These are phyloP conservation scores for Glyphotaelius pellucidus DNA, from an alignment of 2,888 invertebrate genomes.

Conservation along the genomic window DNA sequence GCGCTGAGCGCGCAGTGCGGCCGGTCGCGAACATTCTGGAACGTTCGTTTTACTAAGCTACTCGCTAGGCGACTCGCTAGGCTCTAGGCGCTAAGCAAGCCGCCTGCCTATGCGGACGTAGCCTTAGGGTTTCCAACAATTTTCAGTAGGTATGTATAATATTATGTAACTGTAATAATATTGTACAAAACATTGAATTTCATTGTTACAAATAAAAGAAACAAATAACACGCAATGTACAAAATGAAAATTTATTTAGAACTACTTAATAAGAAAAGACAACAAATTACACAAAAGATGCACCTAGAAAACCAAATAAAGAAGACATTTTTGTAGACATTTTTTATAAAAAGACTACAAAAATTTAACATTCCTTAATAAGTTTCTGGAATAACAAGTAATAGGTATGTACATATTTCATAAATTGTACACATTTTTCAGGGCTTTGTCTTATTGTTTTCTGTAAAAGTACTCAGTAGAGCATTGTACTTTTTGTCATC, in stretches of 20 bases:
- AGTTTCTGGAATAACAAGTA: not conserved
- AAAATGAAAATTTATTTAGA: not conserved
- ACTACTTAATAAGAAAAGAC: not conserved
- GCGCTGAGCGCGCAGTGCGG: too few relatives aligned
- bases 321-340: not conserved
- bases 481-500: constrained; percentile 71
- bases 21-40: too few relatives aligned
- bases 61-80: too few relatives aligned
- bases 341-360: not conserved
- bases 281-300: not conserved
- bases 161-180: not conserved
- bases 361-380: not conserved
- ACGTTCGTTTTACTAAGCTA: too few relatives aligned
- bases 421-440: constrained; percentile 8
- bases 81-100: too few relatives aligned
- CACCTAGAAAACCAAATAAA: not conserved
- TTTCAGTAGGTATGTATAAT: not conserved
- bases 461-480: constrained; percentile 68
- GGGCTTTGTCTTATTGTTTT: constrained; percentile 65
- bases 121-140: too few relatives aligned
- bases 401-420: not conserved
- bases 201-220: not conserved
- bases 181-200: not conserved
- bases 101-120: too few relatives aligned
- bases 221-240: not conserved